A percentile compares a stretch with the other conserved stretches of the same genome.
Evolutionary conservation across 2,113 vertebrate genomes (phyloP).

Genomic region (Prietella phreatophila): DNA sequence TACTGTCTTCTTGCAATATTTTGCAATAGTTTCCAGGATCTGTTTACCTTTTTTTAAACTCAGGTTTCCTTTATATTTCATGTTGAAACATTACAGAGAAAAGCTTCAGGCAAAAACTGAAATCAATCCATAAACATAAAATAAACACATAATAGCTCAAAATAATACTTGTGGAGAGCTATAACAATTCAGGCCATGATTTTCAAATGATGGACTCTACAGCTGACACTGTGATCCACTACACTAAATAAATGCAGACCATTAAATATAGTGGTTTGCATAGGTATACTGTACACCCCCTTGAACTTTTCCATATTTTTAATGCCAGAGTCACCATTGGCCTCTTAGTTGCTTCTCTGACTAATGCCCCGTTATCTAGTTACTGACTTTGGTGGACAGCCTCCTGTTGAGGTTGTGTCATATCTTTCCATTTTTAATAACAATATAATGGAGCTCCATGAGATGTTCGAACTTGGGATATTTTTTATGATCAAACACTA

Average conservation of each 20-base stretch:
- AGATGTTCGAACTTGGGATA: neutral
- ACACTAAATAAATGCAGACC: neutral
- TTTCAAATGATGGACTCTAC: neutral
- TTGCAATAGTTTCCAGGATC: neutral
- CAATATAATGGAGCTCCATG: neutral
- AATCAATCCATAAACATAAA: neutral
- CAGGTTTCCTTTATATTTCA: neutral
- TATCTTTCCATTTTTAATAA: neutral
- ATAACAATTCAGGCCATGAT: neutral
- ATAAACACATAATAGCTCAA: neutral
- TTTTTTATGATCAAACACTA: neutral
- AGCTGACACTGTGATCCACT: no score
- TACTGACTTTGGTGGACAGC: neutral
- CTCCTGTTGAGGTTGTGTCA: neutral
- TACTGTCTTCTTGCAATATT: neutral
- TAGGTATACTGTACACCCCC: neutral
- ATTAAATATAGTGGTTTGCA: neutral
- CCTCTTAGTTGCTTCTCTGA: neutral
- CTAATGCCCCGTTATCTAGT: neutral
- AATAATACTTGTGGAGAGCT: neutral
- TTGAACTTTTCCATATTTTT: neutral
- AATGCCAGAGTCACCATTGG: neutral
- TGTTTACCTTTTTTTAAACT: neutral
- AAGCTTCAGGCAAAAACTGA: neutral
- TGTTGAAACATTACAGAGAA: neutral